Evolutionary conservation across 2,113 vertebrate species (phyloP).

Genomic region (Phylloscopus trochilus): DNA sequence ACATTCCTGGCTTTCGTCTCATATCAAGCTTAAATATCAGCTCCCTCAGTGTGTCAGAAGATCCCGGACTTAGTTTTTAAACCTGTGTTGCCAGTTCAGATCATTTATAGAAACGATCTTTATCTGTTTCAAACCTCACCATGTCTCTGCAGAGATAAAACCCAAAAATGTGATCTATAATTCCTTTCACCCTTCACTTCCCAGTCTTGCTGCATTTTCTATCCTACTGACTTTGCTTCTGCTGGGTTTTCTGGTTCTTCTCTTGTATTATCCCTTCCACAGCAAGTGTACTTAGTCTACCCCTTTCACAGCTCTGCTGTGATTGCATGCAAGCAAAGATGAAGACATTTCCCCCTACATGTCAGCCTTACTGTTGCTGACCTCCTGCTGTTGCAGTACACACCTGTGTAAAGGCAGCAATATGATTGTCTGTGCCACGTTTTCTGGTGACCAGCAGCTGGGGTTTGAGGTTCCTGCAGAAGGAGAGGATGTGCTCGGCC

Average conservation of each 20-base stretch:
- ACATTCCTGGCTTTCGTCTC: neutral
- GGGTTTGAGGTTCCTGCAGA: neutral
- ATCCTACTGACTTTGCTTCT: neutral
- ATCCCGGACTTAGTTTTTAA: conserved; percentile 5
- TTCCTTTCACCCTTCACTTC: neutral
- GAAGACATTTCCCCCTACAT: neutral
- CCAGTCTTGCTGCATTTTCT: neutral
- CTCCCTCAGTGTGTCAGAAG: neutral
- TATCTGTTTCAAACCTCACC: neutral
- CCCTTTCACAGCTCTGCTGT: neutral
- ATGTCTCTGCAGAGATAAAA: neutral
- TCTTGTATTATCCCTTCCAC: neutral
- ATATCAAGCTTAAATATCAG: neutral
- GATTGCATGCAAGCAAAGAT: neutral
- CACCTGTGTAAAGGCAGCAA: neutral
- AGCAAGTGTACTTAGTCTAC: neutral
- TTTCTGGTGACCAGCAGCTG: neutral
- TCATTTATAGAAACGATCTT: neutral
- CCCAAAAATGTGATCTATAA: neutral
- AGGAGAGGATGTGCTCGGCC: neutral
- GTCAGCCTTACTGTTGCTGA: neutral
- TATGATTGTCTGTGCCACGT: neutral
- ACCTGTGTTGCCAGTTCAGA: neutral
- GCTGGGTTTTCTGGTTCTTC: neutral
- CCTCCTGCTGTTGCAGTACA: neutral